Base-by-base conservation (phyloP, 2,113 vertebrate genomes). In the Scopus umbretta region DNA sequence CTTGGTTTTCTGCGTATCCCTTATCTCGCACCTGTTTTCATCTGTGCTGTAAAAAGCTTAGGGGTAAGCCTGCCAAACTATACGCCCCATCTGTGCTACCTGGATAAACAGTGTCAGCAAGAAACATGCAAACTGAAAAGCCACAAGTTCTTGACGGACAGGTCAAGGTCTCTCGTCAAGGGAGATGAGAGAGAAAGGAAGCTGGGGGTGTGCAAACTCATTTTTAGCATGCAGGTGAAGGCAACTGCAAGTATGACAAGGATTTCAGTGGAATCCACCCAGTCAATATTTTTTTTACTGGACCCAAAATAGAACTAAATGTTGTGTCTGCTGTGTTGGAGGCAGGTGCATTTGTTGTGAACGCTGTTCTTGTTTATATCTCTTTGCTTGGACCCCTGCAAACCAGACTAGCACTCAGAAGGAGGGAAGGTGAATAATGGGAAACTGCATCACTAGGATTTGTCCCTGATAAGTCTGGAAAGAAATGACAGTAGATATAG, bases 1-100 rank as follows among this genome's bases (percentile, higher is more conserved):
- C 86, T 68, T 73, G 90, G 20, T 79, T 84, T 94, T 83, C 49
- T 96, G 52, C 23, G 26, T 55, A 29, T 63, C 30, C 65, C 88
- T 97, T 96, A 97, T 97, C 96, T 96, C 92, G 95, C 95, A 97
- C 95, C 96, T 97, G 96, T 93, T 96, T 96, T 94, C 82, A 86
- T 75, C 71, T 88, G 73, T 78, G 59, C 61, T 90, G 61, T 95
- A 92, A 92, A 96, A 96, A 95, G 79, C 84, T 90, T 73, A 61
- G 29, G 17, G 26, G 38, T 81, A 34, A 83, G 94, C 67, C 90
- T 93, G 88, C 83, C 90, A 97, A 82, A 66, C 49, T 68, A 90
- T 88, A 90, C 0, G 1, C 74, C 67, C 91, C 96, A 94, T 94
- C 95, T 96, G 84, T 87, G 84, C 87, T 96, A 92, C 92, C 80